Base-by-base conservation (phyloP, 2,888 invertebrate genomes). In the Hydraecia micacea region DNA sequence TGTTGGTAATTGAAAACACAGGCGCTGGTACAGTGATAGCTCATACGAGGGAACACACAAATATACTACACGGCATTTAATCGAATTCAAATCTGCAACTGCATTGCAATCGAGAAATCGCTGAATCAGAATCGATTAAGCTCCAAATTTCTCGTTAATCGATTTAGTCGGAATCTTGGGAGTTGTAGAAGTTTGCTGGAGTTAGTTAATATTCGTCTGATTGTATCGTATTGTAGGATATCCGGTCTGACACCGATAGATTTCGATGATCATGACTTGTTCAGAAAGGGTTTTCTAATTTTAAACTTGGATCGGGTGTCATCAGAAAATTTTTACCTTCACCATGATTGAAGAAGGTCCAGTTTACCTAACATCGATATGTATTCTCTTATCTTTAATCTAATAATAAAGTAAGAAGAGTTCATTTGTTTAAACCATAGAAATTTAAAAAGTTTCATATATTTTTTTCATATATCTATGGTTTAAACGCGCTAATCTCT, bases 121-220 rank as follows among this genome's bases (percentile, higher is more conserved):
- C 91, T 93, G 91, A 94, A 92, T 94, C 92, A 91, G 93, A 94
- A 93, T 93, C 94, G 94, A 94, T 94, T 95, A 93, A 92, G 87
- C 91, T 91, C 91, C 91, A 90, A 91, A 93, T 92, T 93, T 92
- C 91, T 86, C 92, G 91, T 92, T 93, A 91, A 94, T 93, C 91
- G 93, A 92, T 93, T 92, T 86, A 88, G 82, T 81, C 78, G 68
- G 83, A 80, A 85, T 89, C 83, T 88, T 85, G 80, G 77, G 80
- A 75, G 80, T 83, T 77, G 77, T 79, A 75, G 81, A 85, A 83
- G 85, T 84, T 89, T 42, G 81, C 60, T 80, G 62, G 74, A 79
- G 83, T 85, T 85, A 85, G 85, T 85, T 85, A 90, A 91, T 91
- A 91, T 86, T 88, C 85, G 85, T 88, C 87, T 90, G 91, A 93